Evolutionary conservation across 2,888 invertebrate genomes (phyloP).

Genomic region (Onthophagus sagittarius): DNA sequence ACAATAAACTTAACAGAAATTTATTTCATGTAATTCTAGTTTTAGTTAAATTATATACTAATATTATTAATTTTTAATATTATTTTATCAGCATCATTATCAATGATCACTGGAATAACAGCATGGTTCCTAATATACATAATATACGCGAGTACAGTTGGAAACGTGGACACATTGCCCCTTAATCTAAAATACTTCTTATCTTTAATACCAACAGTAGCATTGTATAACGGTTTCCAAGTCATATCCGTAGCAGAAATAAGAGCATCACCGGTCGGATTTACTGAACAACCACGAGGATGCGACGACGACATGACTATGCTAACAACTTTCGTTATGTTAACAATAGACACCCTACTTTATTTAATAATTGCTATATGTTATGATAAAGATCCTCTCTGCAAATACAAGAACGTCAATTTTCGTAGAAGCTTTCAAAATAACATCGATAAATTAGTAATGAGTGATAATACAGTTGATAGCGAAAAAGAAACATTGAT

Average conservation of each 20-base stretch:
- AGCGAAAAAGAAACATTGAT: background rate
- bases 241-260: slow-evolving; percentile 42
- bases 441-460: background rate
- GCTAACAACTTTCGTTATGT: slow-evolving; percentile 48
- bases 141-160: slow-evolving; percentile 31
- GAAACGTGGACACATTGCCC: slow-evolving; percentile 18
- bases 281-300: slow-evolving; percentile 36
- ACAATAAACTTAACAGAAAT: no score
- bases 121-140: slow-evolving; percentile 43
- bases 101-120: slow-evolving; percentile 41
- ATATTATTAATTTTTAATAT: no score
- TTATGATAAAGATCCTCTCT: slow-evolving; percentile 47
- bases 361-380: slow-evolving; percentile 58
- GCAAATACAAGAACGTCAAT: background rate
- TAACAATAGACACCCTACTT: slow-evolving; percentile 52
- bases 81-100: slow-evolving; percentile 43
- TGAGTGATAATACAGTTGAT: background rate
- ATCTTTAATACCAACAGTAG: slow-evolving; percentile 43
- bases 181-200: slow-evolving; percentile 30
- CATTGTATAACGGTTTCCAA: slow-evolving; percentile 40
- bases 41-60: no score
- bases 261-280: slow-evolving; percentile 29
- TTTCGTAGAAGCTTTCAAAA: background rate
- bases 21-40: no score
- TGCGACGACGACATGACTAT: slow-evolving; percentile 41